phyloP scores from a whole-genome alignment of 2,888 invertebrate species.

The Lithodes maja region DNA sequence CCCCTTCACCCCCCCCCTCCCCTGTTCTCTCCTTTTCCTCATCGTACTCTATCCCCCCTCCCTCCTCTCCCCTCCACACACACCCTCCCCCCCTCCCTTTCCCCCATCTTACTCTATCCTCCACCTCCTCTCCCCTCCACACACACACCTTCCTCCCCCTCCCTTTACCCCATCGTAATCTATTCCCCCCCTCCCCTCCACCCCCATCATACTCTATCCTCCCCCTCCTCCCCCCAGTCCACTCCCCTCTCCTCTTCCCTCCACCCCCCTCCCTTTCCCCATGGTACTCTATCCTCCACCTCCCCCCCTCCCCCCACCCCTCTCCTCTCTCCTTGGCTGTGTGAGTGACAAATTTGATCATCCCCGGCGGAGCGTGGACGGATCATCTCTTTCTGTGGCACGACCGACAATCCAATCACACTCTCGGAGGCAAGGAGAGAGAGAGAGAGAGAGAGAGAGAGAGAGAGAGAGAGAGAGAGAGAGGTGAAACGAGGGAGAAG shows the following conservation, averaged over 20 bases:
- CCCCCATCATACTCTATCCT: not conserved
- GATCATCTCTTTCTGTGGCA: constrained; percentile 51
- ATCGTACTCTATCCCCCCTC: not conserved
- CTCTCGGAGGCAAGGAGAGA: not conserved
- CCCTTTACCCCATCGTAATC: not conserved
- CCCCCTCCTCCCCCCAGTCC: not conserved
- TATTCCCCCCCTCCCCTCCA: not conserved
- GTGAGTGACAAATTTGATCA: constrained; percentile 59
- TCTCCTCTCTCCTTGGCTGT: not conserved
- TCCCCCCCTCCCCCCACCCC: not conserved
- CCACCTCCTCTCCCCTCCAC: not conserved
- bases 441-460: not conserved
- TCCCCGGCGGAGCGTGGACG: constrained; percentile 38
- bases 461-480: constrained; percentile 11
- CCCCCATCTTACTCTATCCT: not conserved
- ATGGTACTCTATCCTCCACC: not conserved
- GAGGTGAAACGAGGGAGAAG: not conserved
- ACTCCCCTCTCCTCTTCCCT: not conserved
- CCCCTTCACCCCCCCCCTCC: not conserved
- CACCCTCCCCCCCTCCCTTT: not conserved
- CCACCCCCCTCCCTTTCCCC: not conserved
- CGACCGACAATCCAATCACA: constrained; percentile 48
- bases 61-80: not conserved
- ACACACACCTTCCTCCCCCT: too few species aligned
- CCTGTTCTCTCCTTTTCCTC: not conserved